Percentiles rank a stretch among this genome's conserved stretches.
Evolutionary conservation across 2,113 vertebrate genomes (phyloP).

Genomic region (Rhizomys pruinosus): DNA sequence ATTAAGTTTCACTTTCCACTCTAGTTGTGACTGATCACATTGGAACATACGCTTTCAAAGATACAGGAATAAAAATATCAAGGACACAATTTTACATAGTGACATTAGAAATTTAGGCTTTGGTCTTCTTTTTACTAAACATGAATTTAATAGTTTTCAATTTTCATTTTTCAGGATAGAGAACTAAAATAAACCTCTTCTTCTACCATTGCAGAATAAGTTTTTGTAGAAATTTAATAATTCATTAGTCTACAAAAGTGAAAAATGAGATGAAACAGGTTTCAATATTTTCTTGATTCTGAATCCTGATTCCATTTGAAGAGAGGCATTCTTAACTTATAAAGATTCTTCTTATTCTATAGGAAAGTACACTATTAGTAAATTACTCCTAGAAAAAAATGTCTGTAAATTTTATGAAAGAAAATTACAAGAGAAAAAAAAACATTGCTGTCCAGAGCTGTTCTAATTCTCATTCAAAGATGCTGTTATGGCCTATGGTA

Average conservation of each 20-base stretch:
- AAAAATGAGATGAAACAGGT: background rate
- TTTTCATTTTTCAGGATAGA: conserved; percentile 18
- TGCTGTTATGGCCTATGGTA: background rate
- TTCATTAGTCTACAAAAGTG: background rate
- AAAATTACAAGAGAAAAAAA: background rate
- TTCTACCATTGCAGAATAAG: background rate
- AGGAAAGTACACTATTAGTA: background rate
- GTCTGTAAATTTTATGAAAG: conserved; percentile 1
- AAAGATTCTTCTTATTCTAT: background rate
- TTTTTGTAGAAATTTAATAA: background rate
- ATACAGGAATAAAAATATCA: background rate
- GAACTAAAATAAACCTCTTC: background rate
- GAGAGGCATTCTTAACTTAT: background rate
- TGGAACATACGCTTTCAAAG: background rate
- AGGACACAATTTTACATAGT: background rate
- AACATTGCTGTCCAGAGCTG: background rate
- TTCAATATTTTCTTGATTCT: background rate
- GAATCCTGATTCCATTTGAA: background rate
- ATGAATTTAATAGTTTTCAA: background rate
- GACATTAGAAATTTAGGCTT: background rate
- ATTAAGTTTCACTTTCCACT: background rate
- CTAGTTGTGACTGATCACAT: background rate
- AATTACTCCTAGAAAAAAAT: conserved; percentile 21
- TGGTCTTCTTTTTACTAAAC: background rate
- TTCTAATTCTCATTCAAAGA: background rate